Evolutionary conservation across 2,113 vertebrate genomes (phyloP).

Genomic region (Chrysochloris asiatica): DNA sequence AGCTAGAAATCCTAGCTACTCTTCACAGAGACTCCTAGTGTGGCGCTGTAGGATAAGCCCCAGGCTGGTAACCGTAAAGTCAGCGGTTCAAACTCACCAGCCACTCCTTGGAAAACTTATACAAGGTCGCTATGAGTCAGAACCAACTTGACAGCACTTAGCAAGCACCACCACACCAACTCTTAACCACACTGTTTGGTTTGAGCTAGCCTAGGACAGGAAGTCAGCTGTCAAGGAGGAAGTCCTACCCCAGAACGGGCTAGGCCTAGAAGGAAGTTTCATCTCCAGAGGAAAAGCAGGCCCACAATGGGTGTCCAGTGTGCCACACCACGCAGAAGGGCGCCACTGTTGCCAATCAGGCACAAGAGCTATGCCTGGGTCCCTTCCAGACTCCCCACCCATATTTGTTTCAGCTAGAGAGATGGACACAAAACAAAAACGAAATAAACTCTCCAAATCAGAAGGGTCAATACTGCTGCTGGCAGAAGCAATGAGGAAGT

Average conservation of each 20-base stretch:
- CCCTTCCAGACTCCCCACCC: constrained; percentile 37
- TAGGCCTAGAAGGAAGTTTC: not conserved
- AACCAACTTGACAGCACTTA: no score
- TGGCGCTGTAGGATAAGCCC: no score
- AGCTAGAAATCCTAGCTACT: not conserved
- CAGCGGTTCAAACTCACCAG: no score
- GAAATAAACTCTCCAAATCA: not conserved
- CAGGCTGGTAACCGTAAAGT: no score
- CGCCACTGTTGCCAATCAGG: not conserved
- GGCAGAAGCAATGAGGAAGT: constrained; percentile 62
- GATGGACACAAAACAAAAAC: constrained; percentile 36
- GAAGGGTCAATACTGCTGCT: not conserved
- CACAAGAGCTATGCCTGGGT: not conserved
- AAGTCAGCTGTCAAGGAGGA: not conserved
- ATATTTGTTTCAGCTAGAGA: constrained; percentile 59
- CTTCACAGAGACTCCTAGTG: not conserved
- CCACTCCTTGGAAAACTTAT: no score
- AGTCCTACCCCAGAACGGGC: not conserved
- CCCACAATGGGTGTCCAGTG: not conserved
- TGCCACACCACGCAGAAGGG: not conserved
- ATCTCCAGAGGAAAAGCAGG: not conserved
- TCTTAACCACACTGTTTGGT: not conserved
- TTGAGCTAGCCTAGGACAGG: not conserved
- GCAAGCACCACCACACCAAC: no score
- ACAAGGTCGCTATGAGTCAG: no score